phyloP scores from a whole-genome alignment of 2,888 invertebrate genomes.

The Chrysina gloriosa region DNA sequence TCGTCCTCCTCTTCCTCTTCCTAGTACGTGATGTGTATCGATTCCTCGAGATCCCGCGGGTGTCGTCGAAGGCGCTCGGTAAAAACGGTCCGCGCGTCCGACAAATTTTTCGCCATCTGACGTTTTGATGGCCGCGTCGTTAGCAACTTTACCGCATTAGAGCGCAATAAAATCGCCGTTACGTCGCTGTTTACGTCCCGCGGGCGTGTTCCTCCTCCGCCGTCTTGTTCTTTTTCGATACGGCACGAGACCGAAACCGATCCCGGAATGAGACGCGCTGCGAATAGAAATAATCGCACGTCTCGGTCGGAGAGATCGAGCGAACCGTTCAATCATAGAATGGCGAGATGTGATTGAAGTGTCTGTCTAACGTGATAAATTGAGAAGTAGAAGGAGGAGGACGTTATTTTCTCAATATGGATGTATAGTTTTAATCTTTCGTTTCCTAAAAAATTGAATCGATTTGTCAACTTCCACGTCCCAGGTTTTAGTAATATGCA shows the following conservation, averaged over 20 bases:
- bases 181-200: conserved; percentile 32
- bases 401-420: too few relatives aligned
- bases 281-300: too few relatives aligned
- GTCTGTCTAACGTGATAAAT: too few relatives aligned
- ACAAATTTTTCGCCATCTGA: conserved; percentile 36
- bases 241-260: background rate
- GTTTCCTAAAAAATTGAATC: too few relatives aligned
- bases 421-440: too few relatives aligned
- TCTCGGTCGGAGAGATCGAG: too few relatives aligned
- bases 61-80: conserved; percentile 14
- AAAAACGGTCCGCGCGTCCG: conserved; percentile 9
- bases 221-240: too few relatives aligned
- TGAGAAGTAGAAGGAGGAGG: too few relatives aligned
- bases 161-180: conserved; percentile 32
- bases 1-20: background rate
- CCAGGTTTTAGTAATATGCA: too few relatives aligned
- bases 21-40: conserved; percentile 3
- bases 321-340: too few relatives aligned
- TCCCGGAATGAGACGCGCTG: background rate
- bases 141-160: conserved; percentile 37
- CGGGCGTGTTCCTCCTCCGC: conserved; percentile 2
- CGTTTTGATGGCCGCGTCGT: conserved; percentile 35
- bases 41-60: conserved; percentile 24
- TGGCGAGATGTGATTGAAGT: too few relatives aligned
- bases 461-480: too few relatives aligned